Evolutionary conservation across 1,140 invertebrate genomes (phyloP).

Genomic region (Trialeurodes vaporariorum): DNA sequence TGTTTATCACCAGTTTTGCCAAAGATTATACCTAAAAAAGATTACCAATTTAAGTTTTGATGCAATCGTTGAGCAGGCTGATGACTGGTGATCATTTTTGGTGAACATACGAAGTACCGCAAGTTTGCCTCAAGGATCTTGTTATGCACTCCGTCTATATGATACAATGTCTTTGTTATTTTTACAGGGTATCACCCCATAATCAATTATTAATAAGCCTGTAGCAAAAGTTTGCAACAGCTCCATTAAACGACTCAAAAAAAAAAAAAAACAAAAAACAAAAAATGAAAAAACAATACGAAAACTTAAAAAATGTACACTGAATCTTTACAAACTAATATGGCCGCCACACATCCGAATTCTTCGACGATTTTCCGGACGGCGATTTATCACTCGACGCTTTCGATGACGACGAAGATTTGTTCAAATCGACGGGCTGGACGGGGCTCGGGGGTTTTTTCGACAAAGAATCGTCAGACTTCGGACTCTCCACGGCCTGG

Average conservation of each 20-base stretch:
- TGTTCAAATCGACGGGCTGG: not conserved
- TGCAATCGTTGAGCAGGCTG: too few relatives aligned
- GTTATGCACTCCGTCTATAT: not conserved
- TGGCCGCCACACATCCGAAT: constrained; percentile 23
- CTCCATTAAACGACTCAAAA: not conserved
- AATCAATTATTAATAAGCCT: not conserved
- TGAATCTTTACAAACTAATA: constrained; percentile 11
- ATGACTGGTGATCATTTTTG: too few relatives aligned
- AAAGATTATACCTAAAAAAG: too few relatives aligned
- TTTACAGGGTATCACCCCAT: not conserved
- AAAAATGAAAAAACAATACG: too few relatives aligned
- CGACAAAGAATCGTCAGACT: constrained; percentile 13
- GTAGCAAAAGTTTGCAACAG: not conserved
- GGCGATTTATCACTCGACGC: constrained; percentile 4
- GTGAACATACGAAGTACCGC: too few relatives aligned
- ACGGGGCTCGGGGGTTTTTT: constrained; percentile 12
- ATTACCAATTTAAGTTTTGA: too few relatives aligned
- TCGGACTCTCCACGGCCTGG: constrained; percentile 13
- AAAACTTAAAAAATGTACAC: not conserved
- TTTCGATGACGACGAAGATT: constrained; percentile 3
- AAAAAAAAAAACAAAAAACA: not conserved
- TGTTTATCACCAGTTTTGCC: too few relatives aligned
- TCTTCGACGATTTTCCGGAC: constrained; percentile 13
- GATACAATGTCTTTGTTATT: not conserved
- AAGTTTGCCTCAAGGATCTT: too few relatives aligned